These are phyloP conservation scores for Riparia riparia DNA, from an alignment of 2,113 vertebrate species.

Conservation along the genomic window DNA sequence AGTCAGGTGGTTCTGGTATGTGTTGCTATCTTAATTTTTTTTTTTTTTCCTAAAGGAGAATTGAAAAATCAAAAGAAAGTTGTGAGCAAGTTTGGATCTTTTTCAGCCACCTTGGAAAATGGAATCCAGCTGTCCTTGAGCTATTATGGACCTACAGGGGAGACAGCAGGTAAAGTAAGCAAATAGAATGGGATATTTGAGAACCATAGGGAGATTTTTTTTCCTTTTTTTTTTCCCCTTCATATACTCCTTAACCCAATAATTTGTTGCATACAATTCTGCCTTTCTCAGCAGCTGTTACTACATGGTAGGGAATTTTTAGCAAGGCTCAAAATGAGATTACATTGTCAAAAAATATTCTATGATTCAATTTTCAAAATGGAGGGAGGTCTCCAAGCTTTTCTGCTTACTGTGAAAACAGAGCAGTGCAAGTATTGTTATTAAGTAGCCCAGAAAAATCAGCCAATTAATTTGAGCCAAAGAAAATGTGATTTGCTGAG, in stretches of 20 bases:
- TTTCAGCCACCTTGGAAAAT: slow-evolving; percentile 86
- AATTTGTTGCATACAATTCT: slow-evolving; percentile 24
- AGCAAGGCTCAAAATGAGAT: neutral
- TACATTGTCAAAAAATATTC: slow-evolving; percentile 37
- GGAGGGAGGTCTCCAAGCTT: neutral
- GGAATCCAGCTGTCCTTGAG: slow-evolving; percentile 89
- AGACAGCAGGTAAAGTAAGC: slow-evolving; percentile 78
- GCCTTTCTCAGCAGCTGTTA: slow-evolving; percentile 24
- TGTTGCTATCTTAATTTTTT: neutral
- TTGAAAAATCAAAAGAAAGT: slow-evolving; percentile 22
- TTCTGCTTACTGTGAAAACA: slow-evolving; percentile 38
- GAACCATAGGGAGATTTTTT: neutral
- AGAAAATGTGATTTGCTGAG: slow-evolving; percentile 47
- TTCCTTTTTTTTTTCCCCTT: neutral
- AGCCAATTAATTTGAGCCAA: slow-evolving; percentile 31
- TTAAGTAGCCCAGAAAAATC: slow-evolving; percentile 44
- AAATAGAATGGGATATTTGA: slow-evolving; percentile 12
- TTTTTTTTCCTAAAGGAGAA: neutral
- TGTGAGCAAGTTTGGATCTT: slow-evolving; percentile 83
- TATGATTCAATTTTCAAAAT: slow-evolving; percentile 20
- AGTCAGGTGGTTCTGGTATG: neutral
- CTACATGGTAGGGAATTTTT: neutral
- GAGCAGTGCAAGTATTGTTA: slow-evolving; percentile 39
- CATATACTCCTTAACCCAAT: neutral
- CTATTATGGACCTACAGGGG: slow-evolving; percentile 82